A percentile compares a stretch with the other conserved stretches of the same genome.
Evolutionary conservation across 2,113 vertebrate genomes (phyloP).

Genomic region (Cranoglanis bouderius): DNA sequence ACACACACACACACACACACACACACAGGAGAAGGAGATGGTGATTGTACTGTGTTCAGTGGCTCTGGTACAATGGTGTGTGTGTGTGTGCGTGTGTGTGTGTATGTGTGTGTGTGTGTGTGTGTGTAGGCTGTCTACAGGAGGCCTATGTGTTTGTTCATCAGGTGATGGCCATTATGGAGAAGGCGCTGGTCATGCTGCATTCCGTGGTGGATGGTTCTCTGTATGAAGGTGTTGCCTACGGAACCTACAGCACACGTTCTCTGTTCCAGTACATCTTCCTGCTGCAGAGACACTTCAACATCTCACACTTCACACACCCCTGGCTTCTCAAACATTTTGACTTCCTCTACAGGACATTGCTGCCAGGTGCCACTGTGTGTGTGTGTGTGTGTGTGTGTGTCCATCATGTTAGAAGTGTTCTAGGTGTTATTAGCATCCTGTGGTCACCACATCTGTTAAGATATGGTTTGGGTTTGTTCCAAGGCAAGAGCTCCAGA

Average conservation of each 20-base stretch:
- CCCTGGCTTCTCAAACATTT: conserved; percentile 97
- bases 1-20: conserved; percentile 5
- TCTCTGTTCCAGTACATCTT: conserved; percentile 97
- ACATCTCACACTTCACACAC: conserved; percentile 90
- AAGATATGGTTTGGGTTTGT: background rate
- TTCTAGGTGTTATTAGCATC: background rate
- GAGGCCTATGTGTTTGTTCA: conserved; percentile 97
- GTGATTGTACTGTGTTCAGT: background rate
- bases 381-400: background rate
- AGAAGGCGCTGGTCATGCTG: conserved; percentile 91
- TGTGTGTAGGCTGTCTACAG: conserved; percentile 86
- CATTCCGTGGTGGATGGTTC: conserved; percentile 92
- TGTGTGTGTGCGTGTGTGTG: conserved; percentile 12
- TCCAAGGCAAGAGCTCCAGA: background rate
- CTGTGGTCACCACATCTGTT: background rate
- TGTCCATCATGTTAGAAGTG: background rate
- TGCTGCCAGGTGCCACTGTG: conserved; percentile 82
- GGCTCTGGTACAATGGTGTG: background rate
- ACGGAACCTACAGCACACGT: conserved; percentile 94
- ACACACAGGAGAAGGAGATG: background rate
- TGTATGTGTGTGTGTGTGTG: conserved; percentile 15
- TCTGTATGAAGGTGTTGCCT: conserved; percentile 95
- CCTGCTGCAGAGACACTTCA: conserved; percentile 92
- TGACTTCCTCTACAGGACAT: conserved; percentile 93
- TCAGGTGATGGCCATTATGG: conserved; percentile 93